These are phyloP conservation scores for Passerina amoena DNA, from an alignment of 2,113 vertebrate species.

Conservation along the genomic window DNA sequence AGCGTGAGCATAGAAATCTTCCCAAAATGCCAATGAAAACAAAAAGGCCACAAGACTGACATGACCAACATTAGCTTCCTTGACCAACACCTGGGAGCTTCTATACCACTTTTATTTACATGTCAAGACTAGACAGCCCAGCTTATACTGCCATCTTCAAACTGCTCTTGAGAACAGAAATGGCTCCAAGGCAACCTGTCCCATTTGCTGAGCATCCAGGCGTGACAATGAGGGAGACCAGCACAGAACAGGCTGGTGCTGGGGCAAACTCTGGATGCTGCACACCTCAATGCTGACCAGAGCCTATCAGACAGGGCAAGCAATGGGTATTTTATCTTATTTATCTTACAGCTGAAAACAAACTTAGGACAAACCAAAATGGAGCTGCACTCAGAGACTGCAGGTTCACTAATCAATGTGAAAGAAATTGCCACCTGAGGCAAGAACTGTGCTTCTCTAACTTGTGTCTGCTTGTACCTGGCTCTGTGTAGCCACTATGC, in stretches of 20 bases:
- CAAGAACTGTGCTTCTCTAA: neutral
- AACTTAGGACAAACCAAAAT: neutral
- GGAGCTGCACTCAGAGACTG: neutral
- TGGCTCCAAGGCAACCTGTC: neutral
- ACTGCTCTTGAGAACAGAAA: neutral
- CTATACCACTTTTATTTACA: neutral
- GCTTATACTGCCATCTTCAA: neutral
- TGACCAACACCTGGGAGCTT: neutral
- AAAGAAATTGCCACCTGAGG: neutral
- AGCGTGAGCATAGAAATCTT: fast-evolving
- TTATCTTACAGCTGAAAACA: neutral
- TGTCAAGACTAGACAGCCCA: neutral
- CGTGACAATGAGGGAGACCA: neutral
- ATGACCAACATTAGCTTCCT: neutral
- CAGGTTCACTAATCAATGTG: neutral
- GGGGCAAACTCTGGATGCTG: neutral
- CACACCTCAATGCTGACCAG: neutral
- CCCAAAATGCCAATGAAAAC: neutral
- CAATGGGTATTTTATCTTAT: neutral
- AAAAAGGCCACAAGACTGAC: neutral
- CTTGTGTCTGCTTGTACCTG: neutral
- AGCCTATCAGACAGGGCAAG: neutral
- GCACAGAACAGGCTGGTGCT: neutral
- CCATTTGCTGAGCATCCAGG: neutral
- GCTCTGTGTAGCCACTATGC: fast-evolving